Conservation (phyloP, 2,888 invertebrate species). For the Xanthorhoe spadicearia region DNA sequence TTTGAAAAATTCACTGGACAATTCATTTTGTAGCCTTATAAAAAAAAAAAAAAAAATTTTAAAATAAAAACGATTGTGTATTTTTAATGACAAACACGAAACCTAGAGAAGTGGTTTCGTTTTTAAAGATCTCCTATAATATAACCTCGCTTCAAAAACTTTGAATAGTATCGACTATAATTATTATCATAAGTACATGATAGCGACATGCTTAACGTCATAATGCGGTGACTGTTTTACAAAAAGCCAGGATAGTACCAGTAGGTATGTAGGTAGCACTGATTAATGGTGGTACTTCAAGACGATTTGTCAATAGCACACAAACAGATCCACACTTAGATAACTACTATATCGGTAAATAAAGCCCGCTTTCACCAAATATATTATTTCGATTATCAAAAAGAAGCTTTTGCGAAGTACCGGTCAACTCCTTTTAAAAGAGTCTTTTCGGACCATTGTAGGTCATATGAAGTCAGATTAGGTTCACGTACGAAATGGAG, state of each 20-base stretch:
- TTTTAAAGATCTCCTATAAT: background rate
- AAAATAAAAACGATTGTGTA: too few relatives aligned
- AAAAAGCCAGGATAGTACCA: background rate
- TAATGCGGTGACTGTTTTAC: background rate
- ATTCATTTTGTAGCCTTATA: too few relatives aligned
- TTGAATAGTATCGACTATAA: background rate
- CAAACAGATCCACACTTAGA: slow-evolving; percentile 48
- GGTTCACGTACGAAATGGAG: too few relatives aligned
- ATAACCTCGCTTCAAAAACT: background rate
- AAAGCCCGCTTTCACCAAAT: background rate
- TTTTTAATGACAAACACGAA: too few relatives aligned
- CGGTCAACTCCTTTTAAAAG: background rate
- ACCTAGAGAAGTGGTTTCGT: too few relatives aligned
- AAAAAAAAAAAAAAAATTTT: too few relatives aligned
- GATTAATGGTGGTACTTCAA: slow-evolving; percentile 54
- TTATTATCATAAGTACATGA: too few relatives aligned
- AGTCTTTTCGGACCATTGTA: background rate
- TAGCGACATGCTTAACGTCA: background rate
- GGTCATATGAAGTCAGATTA: background rate
- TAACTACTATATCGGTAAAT: slow-evolving; percentile 32
- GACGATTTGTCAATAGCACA: slow-evolving; percentile 59
- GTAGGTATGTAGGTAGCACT: slow-evolving; percentile 35
- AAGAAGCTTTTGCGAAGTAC: background rate
- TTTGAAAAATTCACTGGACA: too few relatives aligned
- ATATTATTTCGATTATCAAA: background rate